These are phyloP conservation scores for Peromyscus melanophrys DNA, from an alignment of 2,797 vertebrate species.

Conservation along the genomic window DNA sequence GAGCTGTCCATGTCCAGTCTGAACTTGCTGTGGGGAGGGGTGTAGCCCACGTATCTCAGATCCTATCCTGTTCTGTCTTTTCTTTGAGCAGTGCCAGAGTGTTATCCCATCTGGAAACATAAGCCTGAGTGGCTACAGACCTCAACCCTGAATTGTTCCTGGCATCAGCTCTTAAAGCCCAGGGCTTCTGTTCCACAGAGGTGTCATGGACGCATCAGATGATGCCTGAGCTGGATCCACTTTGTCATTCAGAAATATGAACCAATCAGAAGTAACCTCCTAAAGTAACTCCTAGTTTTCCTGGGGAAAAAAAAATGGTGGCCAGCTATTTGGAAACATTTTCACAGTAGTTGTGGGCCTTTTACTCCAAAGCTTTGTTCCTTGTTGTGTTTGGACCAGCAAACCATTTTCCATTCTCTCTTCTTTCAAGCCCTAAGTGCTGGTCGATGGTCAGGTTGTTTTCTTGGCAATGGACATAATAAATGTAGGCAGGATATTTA, in stretches of 20 bases:
- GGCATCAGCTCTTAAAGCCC: background rate
- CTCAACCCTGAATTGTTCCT: background rate
- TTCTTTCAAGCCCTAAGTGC: constrained; percentile 34
- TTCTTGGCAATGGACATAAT: constrained; percentile 72
- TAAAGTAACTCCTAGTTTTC: constrained; percentile 42
- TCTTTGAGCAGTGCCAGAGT: background rate
- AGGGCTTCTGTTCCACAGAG: background rate
- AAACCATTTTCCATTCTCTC: constrained; percentile 40
- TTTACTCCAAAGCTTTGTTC: background rate
- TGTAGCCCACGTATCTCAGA: background rate
- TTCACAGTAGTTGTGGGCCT: background rate
- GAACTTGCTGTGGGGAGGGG: background rate
- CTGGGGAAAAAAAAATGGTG: background rate
- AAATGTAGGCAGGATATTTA: constrained; percentile 82
- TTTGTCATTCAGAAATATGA: constrained; percentile 20
- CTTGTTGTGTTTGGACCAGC: constrained; percentile 60
- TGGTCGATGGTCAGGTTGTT: constrained; percentile 43
- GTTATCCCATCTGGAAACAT: too few relatives aligned
- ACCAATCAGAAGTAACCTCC: background rate
- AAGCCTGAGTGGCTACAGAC: background rate
- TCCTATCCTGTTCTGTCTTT: background rate
- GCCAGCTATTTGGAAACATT: background rate
- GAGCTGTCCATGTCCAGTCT: background rate
- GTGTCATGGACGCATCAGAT: background rate
- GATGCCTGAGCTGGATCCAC: background rate